Evolutionary conservation across 2,113 vertebrate species (phyloP).

Genomic region (Marcusenius ussheri): DNA sequence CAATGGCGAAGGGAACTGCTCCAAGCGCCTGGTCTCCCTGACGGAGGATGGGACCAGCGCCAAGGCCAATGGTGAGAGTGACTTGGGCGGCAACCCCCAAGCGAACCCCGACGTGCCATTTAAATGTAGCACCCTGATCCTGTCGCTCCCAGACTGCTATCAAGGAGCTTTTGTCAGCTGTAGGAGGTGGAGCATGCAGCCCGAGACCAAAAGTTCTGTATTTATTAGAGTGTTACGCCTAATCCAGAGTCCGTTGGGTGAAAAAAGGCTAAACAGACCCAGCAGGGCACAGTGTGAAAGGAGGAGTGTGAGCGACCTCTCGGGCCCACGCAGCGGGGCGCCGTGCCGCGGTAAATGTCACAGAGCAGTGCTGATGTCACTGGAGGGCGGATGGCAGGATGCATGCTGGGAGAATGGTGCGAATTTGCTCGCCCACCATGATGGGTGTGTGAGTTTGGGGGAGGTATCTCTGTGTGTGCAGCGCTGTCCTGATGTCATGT

Average conservation of each 20-base stretch:
- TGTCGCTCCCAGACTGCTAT: not conserved
- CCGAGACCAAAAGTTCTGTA: not conserved
- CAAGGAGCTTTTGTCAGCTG: not conserved
- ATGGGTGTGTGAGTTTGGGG: not conserved
- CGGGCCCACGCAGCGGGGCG: not conserved
- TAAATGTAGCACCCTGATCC: not conserved
- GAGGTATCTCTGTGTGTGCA: not conserved
- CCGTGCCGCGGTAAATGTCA: not conserved
- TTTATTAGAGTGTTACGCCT: not conserved
- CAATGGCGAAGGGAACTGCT: conserved; percentile 61
- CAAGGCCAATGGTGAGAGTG: conserved; percentile 36
- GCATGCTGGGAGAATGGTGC: not conserved
- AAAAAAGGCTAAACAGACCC: not conserved
- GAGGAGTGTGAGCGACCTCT: not conserved
- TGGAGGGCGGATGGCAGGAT: not conserved
- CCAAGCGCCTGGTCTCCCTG: conserved; percentile 56
- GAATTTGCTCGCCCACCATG: not conserved
- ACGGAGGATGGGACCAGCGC: conserved; percentile 46
- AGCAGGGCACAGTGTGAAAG: not conserved
- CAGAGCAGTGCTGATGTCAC: not conserved
- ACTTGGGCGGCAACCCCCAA: not conserved
- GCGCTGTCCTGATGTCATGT: not conserved
- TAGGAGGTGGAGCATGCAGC: not conserved
- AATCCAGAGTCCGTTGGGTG: not conserved
- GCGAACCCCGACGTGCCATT: not conserved